Base-by-base conservation (phyloP, 2,888 invertebrate genomes). In the Erynnis tages region DNA sequence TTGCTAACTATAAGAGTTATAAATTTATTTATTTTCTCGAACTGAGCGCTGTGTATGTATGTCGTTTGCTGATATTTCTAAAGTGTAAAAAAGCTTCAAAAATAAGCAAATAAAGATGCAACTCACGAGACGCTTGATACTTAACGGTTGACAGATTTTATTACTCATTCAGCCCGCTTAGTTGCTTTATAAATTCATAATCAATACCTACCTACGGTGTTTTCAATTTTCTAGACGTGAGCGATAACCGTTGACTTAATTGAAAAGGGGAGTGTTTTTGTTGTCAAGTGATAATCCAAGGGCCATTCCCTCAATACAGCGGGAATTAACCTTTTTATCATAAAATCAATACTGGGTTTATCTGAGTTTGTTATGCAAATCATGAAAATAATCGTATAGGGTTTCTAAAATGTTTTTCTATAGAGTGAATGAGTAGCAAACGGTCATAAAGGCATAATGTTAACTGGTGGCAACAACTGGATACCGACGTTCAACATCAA, bases 241-340 rank as follows among this genome's bases (percentile, higher is more conserved):
- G 19, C 29, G 47, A 47, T 38, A 47, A 47, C 27, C 19, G 14
- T 19, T 29, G 37, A 19, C 19, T 29, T 38, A 47, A 47, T 47
- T 38, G n/a, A 37, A 48, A 38, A 30, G 11, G 14, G 47, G 38
- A 25, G 25, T 46, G 35, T 45, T 45, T n/a, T 45, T 38, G 38
- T 41, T 41, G 41, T 8, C 41, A 27, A 41, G 41, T 16, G 16
- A 27, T 27, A 27, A 27, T 16, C 14, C 41, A 41, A n/a, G 41
- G 41, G 14, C 27, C 16, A 41, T 13, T 16, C 25, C 16, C 25
- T n/a, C 14, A 27, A 41, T n/a, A 41, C 27, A 14, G 16, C 4
- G n/a, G n/a, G n/a, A n/a, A n/a, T n/a, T n/a, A n/a, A 27, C 25
- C 19, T 47, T 35, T 16, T 35, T 19, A 16, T 16, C n/a, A n/a